Base-by-base conservation (phyloP, 2,888 invertebrate genomes). In the Cotesia congregata region DNA sequence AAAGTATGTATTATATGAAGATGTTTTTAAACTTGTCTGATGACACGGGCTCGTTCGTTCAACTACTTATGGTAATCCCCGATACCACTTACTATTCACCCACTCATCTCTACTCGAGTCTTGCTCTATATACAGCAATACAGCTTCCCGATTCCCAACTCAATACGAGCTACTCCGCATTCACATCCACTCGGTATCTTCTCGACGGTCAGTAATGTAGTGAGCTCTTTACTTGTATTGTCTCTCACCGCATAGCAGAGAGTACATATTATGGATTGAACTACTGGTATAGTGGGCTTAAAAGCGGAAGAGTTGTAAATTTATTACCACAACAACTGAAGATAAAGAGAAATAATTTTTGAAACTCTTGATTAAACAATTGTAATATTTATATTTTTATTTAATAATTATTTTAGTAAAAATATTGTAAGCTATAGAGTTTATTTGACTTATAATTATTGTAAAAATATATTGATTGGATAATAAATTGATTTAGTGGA, bases 181-280 rank as follows among this genome's bases (percentile, higher is more conserved):
- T 50, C 7, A 50, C 50, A 50, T 50, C 50, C 50, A 50, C 50
- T 50, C 15, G 73, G 67, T 73, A 73, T 41, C 17, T 67, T 73
- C 65, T 67, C 73, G 60, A 73, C 67, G 20, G 73, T 38, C 73
- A 73, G 65, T 73, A 73, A 67, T 30, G n/a, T 50, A 73, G 67
- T 20, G 41, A 67, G 67, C 59, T 50, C 12, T n/a, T n/a, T n/a
- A n/a, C n/a, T 62, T 20, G 20, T 20, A 20, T 20, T 20, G 30
- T 67, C 30, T 41, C 59, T 15, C 39, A 2, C 64, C 6, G 65
- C 30, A 30, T 64, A 65, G 15, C 41, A n/a, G n/a, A n/a, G 30
- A 59, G 20, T n/a, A n/a, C n/a, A n/a, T n/a, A 20, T 20, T 20
- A 20, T 20, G 20, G 20, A 20, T 20, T 2, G 20, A 20, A 20